phyloP scores from a whole-genome alignment of 2,797 vertebrate genomes.

The Peromyscus aztecus region DNA sequence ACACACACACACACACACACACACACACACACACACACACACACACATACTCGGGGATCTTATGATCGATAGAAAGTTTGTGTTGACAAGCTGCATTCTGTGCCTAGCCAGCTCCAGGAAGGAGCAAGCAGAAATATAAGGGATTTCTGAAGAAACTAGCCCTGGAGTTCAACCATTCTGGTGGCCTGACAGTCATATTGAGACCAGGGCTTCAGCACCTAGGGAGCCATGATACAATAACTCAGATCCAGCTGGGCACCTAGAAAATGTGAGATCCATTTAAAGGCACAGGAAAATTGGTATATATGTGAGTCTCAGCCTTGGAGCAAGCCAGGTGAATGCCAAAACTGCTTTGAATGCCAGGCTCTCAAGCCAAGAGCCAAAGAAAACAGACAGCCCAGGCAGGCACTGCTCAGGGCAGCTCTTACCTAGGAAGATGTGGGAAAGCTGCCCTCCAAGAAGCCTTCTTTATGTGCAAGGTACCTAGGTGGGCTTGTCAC shows the following conservation, averaged over 20 bases:
- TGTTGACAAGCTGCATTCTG: background rate
- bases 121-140: background rate
- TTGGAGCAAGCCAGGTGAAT: background rate
- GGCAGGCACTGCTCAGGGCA: rapidly evolving
- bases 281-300: background rate
- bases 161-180: background rate
- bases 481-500: rapidly evolving
- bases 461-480: background rate
- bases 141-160: background rate
- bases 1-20: background rate
- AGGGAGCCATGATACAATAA: background rate
- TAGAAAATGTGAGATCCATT: background rate
- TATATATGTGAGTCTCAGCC: background rate
- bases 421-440: background rate
- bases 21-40: background rate
- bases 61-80: background rate
- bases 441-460: background rate
- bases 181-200: background rate
- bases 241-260: background rate
- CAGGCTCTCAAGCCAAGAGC: background rate
- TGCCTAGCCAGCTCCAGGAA: background rate
- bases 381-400: background rate
- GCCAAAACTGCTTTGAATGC: background rate
- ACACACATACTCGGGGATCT: background rate
- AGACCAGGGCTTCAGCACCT: background rate